Base-by-base conservation (phyloP, 2,797 vertebrate species). In the Hippopotamyrus pictus region DNA sequence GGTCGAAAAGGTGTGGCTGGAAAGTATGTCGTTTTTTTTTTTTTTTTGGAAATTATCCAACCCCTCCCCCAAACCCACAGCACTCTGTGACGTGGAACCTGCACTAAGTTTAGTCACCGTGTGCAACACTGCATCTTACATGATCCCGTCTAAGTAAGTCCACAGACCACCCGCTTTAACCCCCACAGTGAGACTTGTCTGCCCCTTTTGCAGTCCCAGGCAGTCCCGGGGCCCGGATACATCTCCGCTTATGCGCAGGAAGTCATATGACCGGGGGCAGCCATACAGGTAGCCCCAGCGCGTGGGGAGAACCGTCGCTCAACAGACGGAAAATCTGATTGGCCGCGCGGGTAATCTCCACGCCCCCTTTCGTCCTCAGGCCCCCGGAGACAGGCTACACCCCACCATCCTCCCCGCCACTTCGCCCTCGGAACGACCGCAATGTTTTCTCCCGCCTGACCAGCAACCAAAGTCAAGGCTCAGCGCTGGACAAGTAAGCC, bases 361-460 rank as follows among this genome's bases (percentile, higher is more conserved):
- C 2, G 41, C 76, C 41, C 7, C 3, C 41, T 44, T 12, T 33
- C 48, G 87, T 48, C 82, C 46, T 6, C 93, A 96, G 98, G 94
- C 96, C 97, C 90, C 91, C 97, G 17, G 99, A 99, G 0, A 93
- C 95, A 8, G 96, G 97, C 90, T 97, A 97, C 92, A 99, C 98
- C 0, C 99, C 99, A 0, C 99, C 99, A 1, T 97, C 98, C 0
- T 99, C 99, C 37, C 99, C 99, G 57, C 98, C 98, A 17, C 96
- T 98, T 62, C 96, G 99, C 46, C 96, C 97, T 14, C 97, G 99
- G 79, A 99, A 98, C 0, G 99, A 99, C 93, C 97, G 98, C 84
- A 99, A 99, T 0, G 99, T 99, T 92, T 99, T 99, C 94, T 99
- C 99, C 51, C 97, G 99, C 19, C 97, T 99, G 87, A 99, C 97